These are phyloP conservation scores for Drosophila micromelanica DNA, from an alignment of 1,140 invertebrate genomes.

Conservation along the genomic window DNA sequence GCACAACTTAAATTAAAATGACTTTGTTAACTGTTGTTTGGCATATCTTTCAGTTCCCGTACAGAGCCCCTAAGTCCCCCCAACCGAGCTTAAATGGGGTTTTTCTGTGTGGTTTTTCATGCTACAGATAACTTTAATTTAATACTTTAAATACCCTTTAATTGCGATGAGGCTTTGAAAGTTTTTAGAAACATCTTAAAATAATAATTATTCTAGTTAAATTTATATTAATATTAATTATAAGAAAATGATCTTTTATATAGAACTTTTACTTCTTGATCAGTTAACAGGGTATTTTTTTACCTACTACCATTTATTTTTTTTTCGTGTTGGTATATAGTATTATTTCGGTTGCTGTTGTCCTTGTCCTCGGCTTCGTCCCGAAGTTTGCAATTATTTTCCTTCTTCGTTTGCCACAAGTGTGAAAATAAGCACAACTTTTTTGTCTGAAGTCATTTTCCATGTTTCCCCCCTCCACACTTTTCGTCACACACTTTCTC, in stretches of 20 bases:
- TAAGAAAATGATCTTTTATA: background rate
- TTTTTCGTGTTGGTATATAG: slow-evolving; percentile 38
- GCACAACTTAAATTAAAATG: slow-evolving; percentile 81
- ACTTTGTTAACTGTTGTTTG: slow-evolving; percentile 64
- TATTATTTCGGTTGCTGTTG: slow-evolving; percentile 32
- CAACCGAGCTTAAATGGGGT: slow-evolving; percentile 8
- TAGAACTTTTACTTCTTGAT: background rate
- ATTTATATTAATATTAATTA: background rate
- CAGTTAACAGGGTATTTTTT: slow-evolving; percentile 1
- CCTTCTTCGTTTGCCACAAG: slow-evolving; percentile 71
- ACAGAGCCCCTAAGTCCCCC: background rate
- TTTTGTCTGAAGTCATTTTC: slow-evolving; percentile 70
- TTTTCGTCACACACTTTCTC: background rate
- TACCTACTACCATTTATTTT: slow-evolving; percentile 32
- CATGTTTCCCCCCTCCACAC: slow-evolving; percentile 27
- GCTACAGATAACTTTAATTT: too few relatives aligned
- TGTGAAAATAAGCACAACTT: slow-evolving; percentile 78
- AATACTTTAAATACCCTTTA: background rate
- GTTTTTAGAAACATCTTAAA: background rate
- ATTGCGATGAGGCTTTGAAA: background rate
- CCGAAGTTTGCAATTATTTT: slow-evolving; percentile 80
- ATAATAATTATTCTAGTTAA: background rate
- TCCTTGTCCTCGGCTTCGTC: slow-evolving; percentile 39
- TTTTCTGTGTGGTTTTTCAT: slow-evolving; percentile 28
- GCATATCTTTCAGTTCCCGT: slow-evolving; percentile 21